These are phyloP conservation scores for Leptura quadrifasciata DNA, from an alignment of 2,888 invertebrate genomes.

Conservation along the genomic window DNA sequence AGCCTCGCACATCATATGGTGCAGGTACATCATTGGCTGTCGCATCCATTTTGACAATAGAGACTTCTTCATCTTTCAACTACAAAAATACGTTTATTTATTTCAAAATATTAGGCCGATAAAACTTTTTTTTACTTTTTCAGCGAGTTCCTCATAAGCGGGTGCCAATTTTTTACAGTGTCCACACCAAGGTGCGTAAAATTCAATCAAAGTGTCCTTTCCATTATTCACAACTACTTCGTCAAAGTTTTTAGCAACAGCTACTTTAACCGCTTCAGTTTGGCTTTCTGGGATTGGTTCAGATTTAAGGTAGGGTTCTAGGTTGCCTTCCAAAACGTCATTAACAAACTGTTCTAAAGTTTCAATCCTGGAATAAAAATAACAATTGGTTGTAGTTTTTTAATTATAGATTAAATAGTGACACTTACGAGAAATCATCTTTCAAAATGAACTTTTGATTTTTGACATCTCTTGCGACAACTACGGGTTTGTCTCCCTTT, in stretches of 20 bases:
- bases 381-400: conserved; percentile 23
- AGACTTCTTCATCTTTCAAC: conserved; percentile 84
- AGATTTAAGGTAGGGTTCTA: conserved; percentile 96
- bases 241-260: conserved; percentile 98
- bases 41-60: conserved; percentile 98
- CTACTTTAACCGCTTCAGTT: conserved; percentile 88
- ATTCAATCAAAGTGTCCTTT: conserved; percentile 96
- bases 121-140: conserved; percentile 77
- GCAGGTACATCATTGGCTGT: conserved; percentile 98
- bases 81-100: conserved; percentile 39
- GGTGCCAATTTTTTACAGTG: conserved; percentile 98
- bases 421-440: conserved; percentile 89
- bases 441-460: conserved; percentile 93
- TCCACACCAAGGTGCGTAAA: conserved; percentile 99
- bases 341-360: conserved; percentile 89
- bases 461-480: conserved; percentile 88
- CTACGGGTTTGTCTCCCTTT: conserved; percentile 91
- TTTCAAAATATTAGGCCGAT: neutral
- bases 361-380: conserved; percentile 80
- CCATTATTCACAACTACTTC: conserved; percentile 92
- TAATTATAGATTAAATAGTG: neutral
- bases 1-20: conserved; percentile 93
- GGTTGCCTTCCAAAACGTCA: conserved; percentile 86
- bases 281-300: conserved; percentile 93
- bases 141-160: conserved; percentile 94